These are phyloP conservation scores for Eledone cirrhosa DNA, from an alignment of 2,888 invertebrate species.

Conservation along the genomic window DNA sequence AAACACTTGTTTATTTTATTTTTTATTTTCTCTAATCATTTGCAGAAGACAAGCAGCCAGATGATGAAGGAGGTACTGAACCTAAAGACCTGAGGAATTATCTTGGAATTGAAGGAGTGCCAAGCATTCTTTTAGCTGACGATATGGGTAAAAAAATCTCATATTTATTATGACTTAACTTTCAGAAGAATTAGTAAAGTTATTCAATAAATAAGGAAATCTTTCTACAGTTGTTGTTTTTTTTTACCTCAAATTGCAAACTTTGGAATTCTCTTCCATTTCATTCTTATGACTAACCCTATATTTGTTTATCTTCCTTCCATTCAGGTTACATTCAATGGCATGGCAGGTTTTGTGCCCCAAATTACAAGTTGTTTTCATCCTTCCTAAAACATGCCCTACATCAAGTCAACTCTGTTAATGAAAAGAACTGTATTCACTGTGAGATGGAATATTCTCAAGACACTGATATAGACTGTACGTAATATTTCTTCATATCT, in stretches of 20 bases:
- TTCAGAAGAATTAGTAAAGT: too few relatives aligned
- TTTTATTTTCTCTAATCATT: neutral
- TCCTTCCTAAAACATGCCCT: conserved; percentile 62
- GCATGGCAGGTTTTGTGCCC: conserved; percentile 65
- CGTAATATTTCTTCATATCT: too few relatives aligned
- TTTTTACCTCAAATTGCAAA: too few relatives aligned
- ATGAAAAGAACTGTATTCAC: neutral
- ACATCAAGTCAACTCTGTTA: conserved; percentile 43
- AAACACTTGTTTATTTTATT: too few relatives aligned
- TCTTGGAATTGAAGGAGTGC: conserved; percentile 64
- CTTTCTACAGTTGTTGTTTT: too few relatives aligned
- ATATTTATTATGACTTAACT: neutral
- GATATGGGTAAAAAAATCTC: conserved; percentile 56
- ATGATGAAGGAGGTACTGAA: neutral
- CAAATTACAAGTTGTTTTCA: conserved; percentile 59
- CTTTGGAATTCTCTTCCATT: too few relatives aligned
- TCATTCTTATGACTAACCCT: too few relatives aligned
- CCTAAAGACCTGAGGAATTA: conserved; percentile 56
- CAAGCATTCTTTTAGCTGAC: conserved; percentile 64
- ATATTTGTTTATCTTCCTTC: conserved; percentile 29
- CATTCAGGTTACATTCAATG: conserved; percentile 65
- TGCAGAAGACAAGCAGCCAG: neutral
- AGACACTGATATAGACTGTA: too few relatives aligned
- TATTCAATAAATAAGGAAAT: too few relatives aligned
- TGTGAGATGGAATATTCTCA: conserved; percentile 7